Conservation (phyloP, 2,797 vertebrate species). For the Chelmon rostratus region DNA sequence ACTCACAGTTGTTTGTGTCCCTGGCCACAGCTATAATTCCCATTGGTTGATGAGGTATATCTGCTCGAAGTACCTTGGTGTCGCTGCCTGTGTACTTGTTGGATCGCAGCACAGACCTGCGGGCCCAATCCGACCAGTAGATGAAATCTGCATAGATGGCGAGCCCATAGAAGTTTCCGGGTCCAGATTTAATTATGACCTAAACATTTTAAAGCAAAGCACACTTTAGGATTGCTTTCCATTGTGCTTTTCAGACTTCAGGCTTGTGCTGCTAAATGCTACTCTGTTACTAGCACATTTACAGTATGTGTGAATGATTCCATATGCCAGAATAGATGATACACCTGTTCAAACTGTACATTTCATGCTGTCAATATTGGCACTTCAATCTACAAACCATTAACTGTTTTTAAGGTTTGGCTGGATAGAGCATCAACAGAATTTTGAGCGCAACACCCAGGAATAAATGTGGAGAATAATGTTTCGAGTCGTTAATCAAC, state of each 20-base stretch:
- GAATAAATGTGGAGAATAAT: conserved; percentile 47
- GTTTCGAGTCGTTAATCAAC: conserved; percentile 71
- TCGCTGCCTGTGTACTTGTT: conserved; percentile 97
- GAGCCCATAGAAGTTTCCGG: conserved; percentile 96
- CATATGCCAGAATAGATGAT: not conserved
- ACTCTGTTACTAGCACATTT: not conserved
- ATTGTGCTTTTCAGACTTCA: not conserved
- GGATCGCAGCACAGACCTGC: conserved; percentile 93
- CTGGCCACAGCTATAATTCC: conserved; percentile 96
- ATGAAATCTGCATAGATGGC: conserved; percentile 95
- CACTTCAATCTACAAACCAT: conserved; percentile 14
- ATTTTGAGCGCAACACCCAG: conserved; percentile 14
- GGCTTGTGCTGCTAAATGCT: not conserved
- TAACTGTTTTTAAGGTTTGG: conserved; percentile 26
- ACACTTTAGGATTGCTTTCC: not conserved
- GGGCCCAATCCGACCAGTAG: conserved; percentile 98
- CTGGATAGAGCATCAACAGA: not conserved
- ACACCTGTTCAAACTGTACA: too few relatives aligned
- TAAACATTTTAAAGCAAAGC: conserved; percentile 65
- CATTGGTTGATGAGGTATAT: conserved; percentile 98
- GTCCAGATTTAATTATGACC: conserved; percentile 96
- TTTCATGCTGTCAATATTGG: conserved; percentile 26
- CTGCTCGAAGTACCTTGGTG: conserved; percentile 94
- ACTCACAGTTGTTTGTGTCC: conserved; percentile 98
- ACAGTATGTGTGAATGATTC: not conserved